Evolutionary conservation across 2,797 vertebrate species (phyloP).

Genomic region (Schizopygopsis malacanthus): DNA sequence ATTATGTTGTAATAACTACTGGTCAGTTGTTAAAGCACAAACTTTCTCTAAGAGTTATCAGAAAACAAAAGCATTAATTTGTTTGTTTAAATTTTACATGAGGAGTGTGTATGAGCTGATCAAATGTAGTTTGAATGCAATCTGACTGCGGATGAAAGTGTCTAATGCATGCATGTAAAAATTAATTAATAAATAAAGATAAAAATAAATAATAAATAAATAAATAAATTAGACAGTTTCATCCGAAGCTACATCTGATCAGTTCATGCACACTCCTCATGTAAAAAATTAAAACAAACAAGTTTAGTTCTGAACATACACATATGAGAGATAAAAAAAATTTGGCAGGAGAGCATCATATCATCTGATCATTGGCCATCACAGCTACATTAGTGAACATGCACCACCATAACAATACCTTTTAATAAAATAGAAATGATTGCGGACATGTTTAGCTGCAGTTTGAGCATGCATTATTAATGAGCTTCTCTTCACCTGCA

Average conservation of each 20-base stretch:
- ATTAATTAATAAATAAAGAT: no score
- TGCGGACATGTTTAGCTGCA: not conserved
- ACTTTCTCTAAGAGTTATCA: no score
- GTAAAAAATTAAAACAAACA: not conserved
- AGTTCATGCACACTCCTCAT: not conserved
- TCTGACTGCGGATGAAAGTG: no score
- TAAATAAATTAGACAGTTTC: no score
- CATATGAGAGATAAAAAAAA: not conserved
- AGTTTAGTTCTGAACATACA: not conserved
- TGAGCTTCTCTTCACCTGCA: conserved; percentile 6
- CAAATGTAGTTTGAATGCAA: no score
- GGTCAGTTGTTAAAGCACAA: no score
- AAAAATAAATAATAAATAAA: no score
- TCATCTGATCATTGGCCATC: not conserved
- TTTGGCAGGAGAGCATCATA: not conserved
- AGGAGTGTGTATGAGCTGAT: no score
- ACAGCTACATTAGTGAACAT: not conserved
- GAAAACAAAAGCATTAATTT: no score
- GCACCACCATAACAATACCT: not conserved
- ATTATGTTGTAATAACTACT: no score
- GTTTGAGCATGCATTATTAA: conserved; percentile 54
- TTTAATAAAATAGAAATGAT: not conserved
- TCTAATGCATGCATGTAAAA: no score
- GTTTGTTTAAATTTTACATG: no score
- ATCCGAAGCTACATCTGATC: not conserved